A percentile compares a stretch with the other conserved stretches of the same genome.
phyloP scores from a whole-genome alignment of 2,888 invertebrate species.

The Nomada flava region DNA sequence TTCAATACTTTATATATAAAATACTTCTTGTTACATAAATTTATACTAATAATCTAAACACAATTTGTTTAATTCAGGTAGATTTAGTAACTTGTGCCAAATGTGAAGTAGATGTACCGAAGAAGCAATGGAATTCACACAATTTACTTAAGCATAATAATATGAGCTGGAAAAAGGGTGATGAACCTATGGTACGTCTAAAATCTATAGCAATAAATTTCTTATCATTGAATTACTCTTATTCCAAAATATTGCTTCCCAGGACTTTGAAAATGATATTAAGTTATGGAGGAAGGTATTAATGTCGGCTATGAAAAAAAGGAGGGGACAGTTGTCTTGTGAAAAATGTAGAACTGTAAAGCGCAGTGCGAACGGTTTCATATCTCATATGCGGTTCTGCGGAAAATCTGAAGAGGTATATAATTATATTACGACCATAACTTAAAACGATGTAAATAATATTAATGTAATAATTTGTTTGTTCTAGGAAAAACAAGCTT shows the following conservation, averaged over 20 bases:
- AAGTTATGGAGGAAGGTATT: constrained; percentile 84
- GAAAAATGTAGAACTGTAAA: constrained; percentile 84
- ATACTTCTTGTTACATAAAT: background rate
- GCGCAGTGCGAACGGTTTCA: constrained; percentile 86
- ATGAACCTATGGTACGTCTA: constrained; percentile 85
- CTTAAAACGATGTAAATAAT: constrained; percentile 5
- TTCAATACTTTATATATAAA: background rate
- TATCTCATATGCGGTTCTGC: constrained; percentile 87
- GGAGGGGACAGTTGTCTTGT: constrained; percentile 85
- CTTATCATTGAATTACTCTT: background rate
- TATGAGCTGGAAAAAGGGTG: constrained; percentile 86
- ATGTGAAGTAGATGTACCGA: constrained; percentile 84
- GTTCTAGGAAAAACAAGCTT: constrained; percentile 78
- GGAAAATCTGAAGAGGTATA: constrained; percentile 86
- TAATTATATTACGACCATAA: constrained; percentile 8
- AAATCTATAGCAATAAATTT: constrained; percentile 1
- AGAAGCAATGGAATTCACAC: constrained; percentile 85
- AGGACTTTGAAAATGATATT: constrained; percentile 85
- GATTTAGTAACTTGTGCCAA: constrained; percentile 83
- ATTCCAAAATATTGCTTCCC: constrained; percentile 65
- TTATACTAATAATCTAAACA: background rate
- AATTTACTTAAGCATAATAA: constrained; percentile 86
- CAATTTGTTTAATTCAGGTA: constrained; percentile 35
- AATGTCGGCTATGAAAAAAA: constrained; percentile 83
- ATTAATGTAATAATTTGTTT: constrained; percentile 16